Base-by-base conservation (phyloP, 2,797 vertebrate genomes). In the Lagorchestes hirsutus region DNA sequence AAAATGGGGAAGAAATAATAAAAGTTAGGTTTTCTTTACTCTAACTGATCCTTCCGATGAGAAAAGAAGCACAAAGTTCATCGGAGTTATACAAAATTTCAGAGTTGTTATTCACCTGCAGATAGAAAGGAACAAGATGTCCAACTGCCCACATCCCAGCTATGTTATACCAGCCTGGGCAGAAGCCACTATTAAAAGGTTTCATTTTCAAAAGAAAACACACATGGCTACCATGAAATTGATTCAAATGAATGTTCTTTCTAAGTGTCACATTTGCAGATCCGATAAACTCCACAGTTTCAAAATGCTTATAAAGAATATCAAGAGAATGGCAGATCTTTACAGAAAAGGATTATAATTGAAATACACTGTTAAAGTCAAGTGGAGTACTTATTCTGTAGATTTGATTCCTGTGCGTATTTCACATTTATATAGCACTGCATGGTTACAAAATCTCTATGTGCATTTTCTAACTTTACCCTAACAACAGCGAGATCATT, bases 51-150 rank as follows among this genome's bases (percentile, higher is more conserved):
- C 40, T 95, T 96, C 96, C 91, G 67, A 96, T 91, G 74, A 94
- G 92, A 93, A 97, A 97, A 97, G 91, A 96, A 97, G 94, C 74
- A 92, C 95, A 97, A 97, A 98, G 97, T 96, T 98, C 96, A 97
- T 95, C 92, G 92, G 92, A 94, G 96, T 95, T 97, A 97, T 97
- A 94, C 97, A 95, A 96, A 3, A 27, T 96, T 93, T 92, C 8
- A 92, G 2, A 95, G 94, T 91, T 97, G 91, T 62, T 96, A 92
- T 67, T 82, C 96, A 67, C 56, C 55, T 94, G 46, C 24, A 90
- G 91, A 74, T 50, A 56, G 93, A 91, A 31, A 52, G 29, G 54
- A 94, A 95, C 93, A 93, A 91, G 67, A 31, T 90, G 56, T 94
- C 55, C 92, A 74, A 58, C 50, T 87, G 94, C 93, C 24, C 54